A percentile compares a stretch with the other conserved stretches of the same genome.
These are phyloP conservation scores for Perca fluviatilis DNA, from an alignment of 2,113 vertebrate species.

Conservation along the genomic window DNA sequence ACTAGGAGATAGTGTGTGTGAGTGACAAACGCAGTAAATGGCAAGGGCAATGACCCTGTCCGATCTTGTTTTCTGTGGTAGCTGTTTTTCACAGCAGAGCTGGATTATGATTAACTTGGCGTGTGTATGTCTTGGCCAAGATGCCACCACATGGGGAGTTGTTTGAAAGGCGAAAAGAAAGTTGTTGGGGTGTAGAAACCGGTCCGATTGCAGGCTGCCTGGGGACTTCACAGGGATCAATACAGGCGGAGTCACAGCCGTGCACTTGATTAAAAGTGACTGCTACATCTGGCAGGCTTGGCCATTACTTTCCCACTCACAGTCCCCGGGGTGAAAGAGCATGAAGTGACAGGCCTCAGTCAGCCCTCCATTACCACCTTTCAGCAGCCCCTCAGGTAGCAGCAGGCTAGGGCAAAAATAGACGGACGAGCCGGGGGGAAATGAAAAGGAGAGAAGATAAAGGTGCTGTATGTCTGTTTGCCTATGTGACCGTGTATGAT, in stretches of 20 bases:
- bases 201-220: slow-evolving; percentile 71
- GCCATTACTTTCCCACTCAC: slow-evolving; percentile 85
- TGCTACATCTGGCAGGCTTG: slow-evolving; percentile 85
- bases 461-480: slow-evolving; percentile 50
- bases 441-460: slow-evolving; percentile 54
- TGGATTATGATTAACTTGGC: slow-evolving; percentile 77
- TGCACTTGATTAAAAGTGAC: slow-evolving; percentile 89
- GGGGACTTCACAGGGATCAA: slow-evolving; percentile 84
- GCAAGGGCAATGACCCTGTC: slow-evolving; percentile 49
- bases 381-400: slow-evolving; percentile 78
- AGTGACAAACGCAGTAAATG: slow-evolving; percentile 32
- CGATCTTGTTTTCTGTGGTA: slow-evolving; percentile 66
- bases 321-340: slow-evolving; percentile 81
- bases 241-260: slow-evolving; percentile 81
- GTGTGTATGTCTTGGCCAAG: slow-evolving; percentile 16
- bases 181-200: slow-evolving; percentile 76
- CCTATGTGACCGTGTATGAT: slow-evolving; percentile 32
- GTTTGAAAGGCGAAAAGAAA: slow-evolving; percentile 79
- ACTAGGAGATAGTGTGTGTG: slow-evolving; percentile 7
- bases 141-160: slow-evolving; percentile 72
- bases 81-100: slow-evolving; percentile 53
- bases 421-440: slow-evolving; percentile 57
- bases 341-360: slow-evolving; percentile 85
- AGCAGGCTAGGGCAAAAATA: slow-evolving; percentile 72
- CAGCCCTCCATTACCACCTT: slow-evolving; percentile 85